Base-by-base conservation (phyloP, 2,113 vertebrate species). In the Burhinus oedicnemus region DNA sequence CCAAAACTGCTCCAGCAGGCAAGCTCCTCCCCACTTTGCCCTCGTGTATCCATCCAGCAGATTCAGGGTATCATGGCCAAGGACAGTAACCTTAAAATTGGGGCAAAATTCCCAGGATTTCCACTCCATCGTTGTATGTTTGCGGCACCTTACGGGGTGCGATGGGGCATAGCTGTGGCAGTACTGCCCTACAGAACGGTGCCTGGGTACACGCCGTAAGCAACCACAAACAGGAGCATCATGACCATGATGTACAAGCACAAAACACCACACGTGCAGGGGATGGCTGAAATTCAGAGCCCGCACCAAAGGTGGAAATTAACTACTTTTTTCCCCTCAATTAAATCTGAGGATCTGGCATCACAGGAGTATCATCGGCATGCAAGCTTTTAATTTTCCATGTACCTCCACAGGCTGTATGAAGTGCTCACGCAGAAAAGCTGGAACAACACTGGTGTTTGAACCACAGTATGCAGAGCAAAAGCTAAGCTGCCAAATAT, bases 11-110 rank as follows among this genome's bases (percentile, higher is more conserved):
- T 57, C 62, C 45, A 23, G 16, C 45, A 36, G 36, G 13, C 25
- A 42, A 55, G 30, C 62, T 80, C 89, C 64, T 61, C 65, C 62
- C 22, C 1, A 1, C 42, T 45, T 10, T 16, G 25, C 70, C 25
- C 9, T 6, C 16, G 34, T 2, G 15, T 49, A 44, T 23, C 65
- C 22, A n/a, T 5, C 49, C 61, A 16, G 51, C 13, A 18, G 23
- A 34, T 16, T 12, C 2, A 0, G 17, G 44, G 25, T 26, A 36
- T 0, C 1, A 52, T 0, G 1, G 12, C 12, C 61, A 49, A 42
- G 27, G 57, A 32, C 0, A 2, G 36, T 27, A 62, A 12, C 71
- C 75, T 36, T 27, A 60, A 83, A 82, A 62, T 0, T 6, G 20
- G 29, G 40, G 38, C 19, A 68, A 76, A 79, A 36, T 47, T 38